Percentiles rank a stretch among this genome's conserved stretches.
These are phyloP conservation scores for Amblyopsis hoosieri DNA, from an alignment of 2,797 vertebrate species.

Conservation along the genomic window DNA sequence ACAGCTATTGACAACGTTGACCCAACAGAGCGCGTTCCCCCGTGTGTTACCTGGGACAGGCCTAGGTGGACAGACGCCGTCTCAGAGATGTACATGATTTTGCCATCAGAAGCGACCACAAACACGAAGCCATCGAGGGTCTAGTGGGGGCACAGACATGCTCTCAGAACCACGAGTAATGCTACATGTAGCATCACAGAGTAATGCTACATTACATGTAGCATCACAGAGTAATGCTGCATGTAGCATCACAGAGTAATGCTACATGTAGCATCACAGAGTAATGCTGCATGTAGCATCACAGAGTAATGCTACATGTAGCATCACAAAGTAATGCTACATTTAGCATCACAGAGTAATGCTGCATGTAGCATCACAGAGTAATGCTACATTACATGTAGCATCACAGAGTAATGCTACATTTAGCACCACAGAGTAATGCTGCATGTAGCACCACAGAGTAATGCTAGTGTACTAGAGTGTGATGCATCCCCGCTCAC, in stretches of 20 bases:
- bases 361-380: background rate
- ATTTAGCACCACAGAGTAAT: background rate
- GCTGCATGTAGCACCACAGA: background rate
- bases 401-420: background rate
- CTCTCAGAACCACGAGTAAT: background rate
- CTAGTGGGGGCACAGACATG: constrained; percentile 66
- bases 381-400: background rate
- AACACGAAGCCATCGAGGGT: constrained; percentile 96
- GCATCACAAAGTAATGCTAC: no score
- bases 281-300: no score
- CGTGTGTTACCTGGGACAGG: constrained; percentile 87
- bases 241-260: no score
- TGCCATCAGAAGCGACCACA: constrained; percentile 92
- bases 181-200: no score
- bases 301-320: background rate
- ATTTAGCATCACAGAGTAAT: background rate
- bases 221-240: no score
- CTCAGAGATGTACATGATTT: constrained; percentile 98
- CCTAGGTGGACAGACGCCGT: constrained; percentile 95
- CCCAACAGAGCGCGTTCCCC: background rate
- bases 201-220: background rate
- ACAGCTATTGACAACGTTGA: background rate
- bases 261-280: no score
- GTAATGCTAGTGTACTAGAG: background rate
- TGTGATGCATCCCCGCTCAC: constrained; percentile 63